Conservation (phyloP, 1,140 invertebrate genomes). For the Venustaconcha ellipsiformis region DNA sequence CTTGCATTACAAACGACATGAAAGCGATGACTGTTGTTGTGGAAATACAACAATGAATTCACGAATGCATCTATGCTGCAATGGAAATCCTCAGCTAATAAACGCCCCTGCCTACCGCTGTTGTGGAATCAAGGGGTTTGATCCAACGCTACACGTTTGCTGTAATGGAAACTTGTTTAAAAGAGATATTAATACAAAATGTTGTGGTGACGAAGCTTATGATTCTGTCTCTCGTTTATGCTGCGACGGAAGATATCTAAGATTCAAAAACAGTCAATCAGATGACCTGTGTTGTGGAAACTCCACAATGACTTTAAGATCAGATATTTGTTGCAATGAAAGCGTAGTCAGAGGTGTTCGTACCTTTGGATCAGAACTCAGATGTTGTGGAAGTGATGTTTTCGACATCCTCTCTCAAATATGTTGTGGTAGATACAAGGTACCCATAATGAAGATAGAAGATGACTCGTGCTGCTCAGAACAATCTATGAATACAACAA, state of each 20-base stretch:
- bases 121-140: too few species aligned
- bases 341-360: too few species aligned
- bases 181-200: slow-evolving; percentile 2
- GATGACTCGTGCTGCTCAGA: slow-evolving; percentile 15
- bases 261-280: not conserved
- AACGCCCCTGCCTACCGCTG: not conserved
- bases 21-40: slow-evolving; percentile 18
- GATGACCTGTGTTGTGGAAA: slow-evolving; percentile 14
- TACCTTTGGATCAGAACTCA: too few species aligned
- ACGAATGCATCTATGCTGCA: slow-evolving; percentile 8
- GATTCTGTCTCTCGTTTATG: slow-evolving; percentile 12
- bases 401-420: slow-evolving; percentile 3
- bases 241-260: slow-evolving; percentile 1
- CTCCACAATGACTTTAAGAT: not conserved
- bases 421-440: slow-evolving; percentile 1
- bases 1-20: not conserved
- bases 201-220: slow-evolving; percentile 11
- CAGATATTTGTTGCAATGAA: slow-evolving; percentile 7
- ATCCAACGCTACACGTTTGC: too few species aligned
- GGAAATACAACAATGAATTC: slow-evolving; percentile 17
- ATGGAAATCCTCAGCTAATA: not conserved
- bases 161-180: too few species aligned
- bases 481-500: slow-evolving; percentile 2
- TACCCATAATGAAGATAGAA: not conserved
- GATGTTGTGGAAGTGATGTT: not conserved